These are phyloP conservation scores for Catocala sponsa DNA, from an alignment of 2,888 invertebrate species.

Conservation along the genomic window DNA sequence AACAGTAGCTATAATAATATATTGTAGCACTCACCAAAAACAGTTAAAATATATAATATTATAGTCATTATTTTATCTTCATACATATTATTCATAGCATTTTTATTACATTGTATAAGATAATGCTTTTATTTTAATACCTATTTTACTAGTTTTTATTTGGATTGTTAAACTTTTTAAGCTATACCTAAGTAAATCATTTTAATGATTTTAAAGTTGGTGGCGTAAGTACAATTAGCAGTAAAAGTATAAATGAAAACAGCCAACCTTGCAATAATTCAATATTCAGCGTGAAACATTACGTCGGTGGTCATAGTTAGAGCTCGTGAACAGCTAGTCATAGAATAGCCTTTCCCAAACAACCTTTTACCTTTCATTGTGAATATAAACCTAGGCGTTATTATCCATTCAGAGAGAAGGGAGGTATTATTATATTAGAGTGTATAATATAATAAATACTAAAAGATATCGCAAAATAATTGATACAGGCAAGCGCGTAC, in stretches of 20 bases:
- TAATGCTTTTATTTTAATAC: constrained; percentile 22
- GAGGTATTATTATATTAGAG: no score
- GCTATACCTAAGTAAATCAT: constrained; percentile 8
- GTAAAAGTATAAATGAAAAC: not conserved
- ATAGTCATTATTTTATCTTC: constrained; percentile 25
- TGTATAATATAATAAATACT: no score
- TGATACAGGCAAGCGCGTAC: no score
- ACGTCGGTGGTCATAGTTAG: no score
- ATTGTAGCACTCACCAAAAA: constrained; percentile 22
- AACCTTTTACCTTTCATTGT: no score
- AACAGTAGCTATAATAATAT: constrained; percentile 24
- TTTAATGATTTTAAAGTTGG: constrained; percentile 18
- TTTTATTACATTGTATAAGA: constrained; percentile 30
- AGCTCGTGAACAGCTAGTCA: no score
- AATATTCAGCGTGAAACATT: no score
- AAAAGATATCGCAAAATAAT: no score
- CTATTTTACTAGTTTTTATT: constrained; percentile 25
- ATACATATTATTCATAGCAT: constrained; percentile 27
- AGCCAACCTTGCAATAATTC: not conserved
- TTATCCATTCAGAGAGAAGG: no score
- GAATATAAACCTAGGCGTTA: no score
- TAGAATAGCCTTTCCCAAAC: no score
- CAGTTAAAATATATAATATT: constrained; percentile 33
- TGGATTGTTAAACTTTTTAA: constrained; percentile 18
- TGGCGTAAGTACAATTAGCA: constrained; percentile 9